These are phyloP conservation scores for Cyrtodaria siliqua DNA, from an alignment of 2,888 invertebrate genomes.

Conservation along the genomic window DNA sequence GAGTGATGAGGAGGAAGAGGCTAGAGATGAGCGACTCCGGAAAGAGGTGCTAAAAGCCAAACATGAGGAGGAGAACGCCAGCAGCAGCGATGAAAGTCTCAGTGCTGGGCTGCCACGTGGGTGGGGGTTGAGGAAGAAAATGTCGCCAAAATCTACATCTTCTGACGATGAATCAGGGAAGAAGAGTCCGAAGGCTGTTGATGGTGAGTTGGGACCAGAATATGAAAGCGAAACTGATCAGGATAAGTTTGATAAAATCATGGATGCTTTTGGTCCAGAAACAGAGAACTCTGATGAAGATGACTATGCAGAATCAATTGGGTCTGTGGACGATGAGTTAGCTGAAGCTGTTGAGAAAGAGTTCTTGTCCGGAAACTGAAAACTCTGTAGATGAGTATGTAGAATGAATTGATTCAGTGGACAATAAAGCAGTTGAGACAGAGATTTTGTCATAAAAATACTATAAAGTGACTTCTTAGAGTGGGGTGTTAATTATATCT, in stretches of 20 bases:
- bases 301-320: constrained; percentile 78
- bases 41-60: constrained; percentile 63
- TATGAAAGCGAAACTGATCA: constrained; percentile 78
- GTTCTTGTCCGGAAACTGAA: no score
- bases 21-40: constrained; percentile 82
- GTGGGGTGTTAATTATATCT: no score
- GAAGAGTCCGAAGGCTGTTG: constrained; percentile 66
- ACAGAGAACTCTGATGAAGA: constrained; percentile 65
- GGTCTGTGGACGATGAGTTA: constrained; percentile 86
- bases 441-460: no score
- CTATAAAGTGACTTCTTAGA: no score
- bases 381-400: no score
- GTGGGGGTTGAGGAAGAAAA: constrained; percentile 79
- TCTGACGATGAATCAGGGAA: constrained; percentile 61
- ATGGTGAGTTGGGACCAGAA: constrained; percentile 57
- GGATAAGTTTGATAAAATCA: constrained; percentile 74
- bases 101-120: constrained; percentile 84
- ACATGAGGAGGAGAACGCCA: constrained; percentile 46
- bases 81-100: constrained; percentile 82
- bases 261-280: constrained; percentile 76
- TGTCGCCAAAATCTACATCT: constrained; percentile 66
- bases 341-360: constrained; percentile 85
- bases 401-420: no score
- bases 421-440: no score
- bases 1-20: constrained; percentile 73